Evolutionary conservation across 2,888 invertebrate genomes (phyloP).

Genomic region (Mechanitis messenoides): DNA sequence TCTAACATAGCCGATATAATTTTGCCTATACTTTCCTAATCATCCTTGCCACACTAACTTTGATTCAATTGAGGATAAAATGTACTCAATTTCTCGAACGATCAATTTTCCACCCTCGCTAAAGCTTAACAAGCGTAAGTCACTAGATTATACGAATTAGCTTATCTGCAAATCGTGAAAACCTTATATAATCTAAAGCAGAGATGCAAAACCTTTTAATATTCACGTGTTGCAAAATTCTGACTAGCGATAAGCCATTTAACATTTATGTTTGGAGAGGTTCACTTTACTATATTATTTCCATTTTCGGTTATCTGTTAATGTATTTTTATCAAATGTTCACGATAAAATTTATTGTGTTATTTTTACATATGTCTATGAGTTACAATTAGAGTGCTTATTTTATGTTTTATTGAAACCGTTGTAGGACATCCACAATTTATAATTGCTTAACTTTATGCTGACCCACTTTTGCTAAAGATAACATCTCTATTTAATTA

Average conservation of each 20-base stretch:
- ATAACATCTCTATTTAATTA: constrained; percentile 5
- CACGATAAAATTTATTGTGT: too few relatives aligned
- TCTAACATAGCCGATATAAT: too few relatives aligned
- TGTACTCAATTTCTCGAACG: constrained; percentile 3
- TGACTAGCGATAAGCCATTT: neutral
- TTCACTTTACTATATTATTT: neutral
- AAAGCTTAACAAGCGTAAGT: constrained; percentile 6
- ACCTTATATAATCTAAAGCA: neutral
- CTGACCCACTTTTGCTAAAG: constrained; percentile 2
- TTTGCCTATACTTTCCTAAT: neutral
- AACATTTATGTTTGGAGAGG: neutral
- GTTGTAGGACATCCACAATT: neutral
- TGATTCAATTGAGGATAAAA: neutral
- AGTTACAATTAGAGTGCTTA: too few relatives aligned
- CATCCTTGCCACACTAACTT: neutral
- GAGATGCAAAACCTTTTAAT: constrained; percentile 6
- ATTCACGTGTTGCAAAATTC: neutral
- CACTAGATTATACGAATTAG: constrained; percentile 6
- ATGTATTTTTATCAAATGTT: constrained; percentile 2
- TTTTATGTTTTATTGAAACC: too few relatives aligned
- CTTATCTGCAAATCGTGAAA: constrained; percentile 3
- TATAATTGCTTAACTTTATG: neutral
- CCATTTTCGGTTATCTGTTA: neutral
- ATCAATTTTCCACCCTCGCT: constrained; percentile 5
- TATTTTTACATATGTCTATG: too few relatives aligned